A percentile compares a stretch with the other conserved stretches of the same genome.
phyloP scores from a whole-genome alignment of 2,888 invertebrate genomes.

The Aporophyla lueneburgensis region DNA sequence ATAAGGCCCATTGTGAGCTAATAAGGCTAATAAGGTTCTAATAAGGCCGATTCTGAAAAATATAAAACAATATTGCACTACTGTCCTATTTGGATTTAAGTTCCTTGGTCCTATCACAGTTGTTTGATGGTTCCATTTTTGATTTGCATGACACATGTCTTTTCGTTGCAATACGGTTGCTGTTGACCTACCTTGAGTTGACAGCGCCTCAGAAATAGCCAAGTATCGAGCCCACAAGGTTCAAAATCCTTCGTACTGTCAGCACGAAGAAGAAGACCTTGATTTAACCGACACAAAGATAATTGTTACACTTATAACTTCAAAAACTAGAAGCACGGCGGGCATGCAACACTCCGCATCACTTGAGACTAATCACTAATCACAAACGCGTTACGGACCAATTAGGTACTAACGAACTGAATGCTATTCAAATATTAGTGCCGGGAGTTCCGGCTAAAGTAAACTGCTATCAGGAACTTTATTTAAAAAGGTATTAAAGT shows the following conservation, averaged over 20 bases:
- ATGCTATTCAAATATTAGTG: conserved; percentile 44
- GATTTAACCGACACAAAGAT: background rate
- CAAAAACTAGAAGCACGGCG: conserved; percentile 9
- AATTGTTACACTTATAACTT: background rate
- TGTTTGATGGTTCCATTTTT: no score
- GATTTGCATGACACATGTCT: background rate
- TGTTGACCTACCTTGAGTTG: conserved; percentile 4
- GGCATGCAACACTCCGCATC: conserved; percentile 9
- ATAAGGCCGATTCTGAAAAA: background rate
- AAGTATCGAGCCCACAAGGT: background rate
- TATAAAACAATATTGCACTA: background rate
- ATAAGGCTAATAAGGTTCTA: no score
- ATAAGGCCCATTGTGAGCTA: no score
- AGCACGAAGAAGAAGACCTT: background rate
- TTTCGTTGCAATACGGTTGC: background rate
- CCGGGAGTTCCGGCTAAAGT: background rate
- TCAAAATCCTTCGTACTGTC: background rate
- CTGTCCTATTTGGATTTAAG: no score
- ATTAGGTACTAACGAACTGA: conserved; percentile 23
- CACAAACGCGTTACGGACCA: conserved; percentile 23
- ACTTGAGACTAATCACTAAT: conserved; percentile 53
- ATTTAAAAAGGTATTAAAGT: background rate
- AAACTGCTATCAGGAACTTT: background rate
- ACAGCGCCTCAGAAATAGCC: background rate
- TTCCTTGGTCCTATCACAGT: background rate